Evolutionary conservation across 2,113 vertebrate genomes (phyloP).

Genomic region (Copsychus sechellarum): DNA sequence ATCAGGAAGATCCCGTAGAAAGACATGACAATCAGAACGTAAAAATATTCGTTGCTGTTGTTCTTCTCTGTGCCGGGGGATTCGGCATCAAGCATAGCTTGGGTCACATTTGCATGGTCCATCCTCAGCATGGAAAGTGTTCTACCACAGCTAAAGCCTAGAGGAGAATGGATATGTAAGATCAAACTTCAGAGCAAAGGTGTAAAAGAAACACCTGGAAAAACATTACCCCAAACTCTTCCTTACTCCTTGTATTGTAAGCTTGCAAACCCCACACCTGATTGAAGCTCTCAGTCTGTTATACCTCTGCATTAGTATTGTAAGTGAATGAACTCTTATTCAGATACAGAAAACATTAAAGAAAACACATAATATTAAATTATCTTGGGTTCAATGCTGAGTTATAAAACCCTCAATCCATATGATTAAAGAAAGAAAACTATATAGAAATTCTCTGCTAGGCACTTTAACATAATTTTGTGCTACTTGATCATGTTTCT

Average conservation of each 20-base stretch:
- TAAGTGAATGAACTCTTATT: not conserved
- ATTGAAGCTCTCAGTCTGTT: not conserved
- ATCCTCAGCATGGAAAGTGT: conserved; percentile 72
- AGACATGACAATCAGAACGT: conserved; percentile 90
- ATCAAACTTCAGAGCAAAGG: not conserved
- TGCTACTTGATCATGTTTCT: not conserved
- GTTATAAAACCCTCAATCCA: not conserved
- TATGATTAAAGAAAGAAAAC: not conserved
- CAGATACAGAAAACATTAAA: not conserved
- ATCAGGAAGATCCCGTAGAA: conserved; percentile 94
- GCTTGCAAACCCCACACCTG: not conserved
- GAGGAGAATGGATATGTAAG: not conserved
- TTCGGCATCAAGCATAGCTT: conserved; percentile 11
- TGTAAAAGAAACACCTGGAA: not conserved
- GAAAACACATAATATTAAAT: not conserved
- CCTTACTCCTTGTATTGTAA: not conserved
- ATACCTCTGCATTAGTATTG: not conserved
- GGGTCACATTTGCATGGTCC: conserved; percentile 78
- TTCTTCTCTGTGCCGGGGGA: not conserved
- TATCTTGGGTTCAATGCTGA: not conserved
- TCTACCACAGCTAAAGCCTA: conserved; percentile 29
- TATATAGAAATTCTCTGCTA: not conserved
- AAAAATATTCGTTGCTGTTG: conserved; percentile 83
- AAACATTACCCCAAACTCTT: not conserved
- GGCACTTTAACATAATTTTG: not conserved